Percentiles rank a stretch among this genome's conserved stretches.
phyloP scores from a whole-genome alignment of 2,888 invertebrate genomes.

The Bellardia pandia region DNA sequence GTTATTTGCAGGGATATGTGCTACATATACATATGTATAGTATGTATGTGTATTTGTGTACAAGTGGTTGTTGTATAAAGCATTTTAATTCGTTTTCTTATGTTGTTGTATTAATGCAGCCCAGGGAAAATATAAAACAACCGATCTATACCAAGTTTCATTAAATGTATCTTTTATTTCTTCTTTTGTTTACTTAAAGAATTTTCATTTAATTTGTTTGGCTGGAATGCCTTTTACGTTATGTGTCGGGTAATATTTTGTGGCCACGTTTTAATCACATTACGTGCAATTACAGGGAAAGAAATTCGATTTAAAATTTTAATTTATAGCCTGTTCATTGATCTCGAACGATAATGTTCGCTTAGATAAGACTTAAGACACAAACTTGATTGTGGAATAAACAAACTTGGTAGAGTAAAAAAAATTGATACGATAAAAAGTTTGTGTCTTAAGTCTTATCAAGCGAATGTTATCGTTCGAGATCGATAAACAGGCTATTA shows the following conservation, averaged over 20 bases:
- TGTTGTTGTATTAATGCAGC: neutral
- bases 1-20: too few relatives aligned
- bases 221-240: neutral
- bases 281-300: slow-evolving; percentile 1
- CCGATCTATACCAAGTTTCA: slow-evolving; percentile 6
- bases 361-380: too few relatives aligned
- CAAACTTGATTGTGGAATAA: too few relatives aligned
- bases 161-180: neutral
- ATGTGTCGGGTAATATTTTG: slow-evolving; percentile 25
- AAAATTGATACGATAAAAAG: too few relatives aligned
- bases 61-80: neutral
- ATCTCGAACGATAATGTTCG: too few relatives aligned
- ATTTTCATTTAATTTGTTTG: slow-evolving; percentile 30
- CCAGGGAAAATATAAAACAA: neutral
- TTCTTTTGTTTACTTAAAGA: slow-evolving; percentile 16
- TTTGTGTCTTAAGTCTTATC: too few relatives aligned
- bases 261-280: slow-evolving; percentile 44
- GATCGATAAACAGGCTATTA: too few relatives aligned
- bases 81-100: slow-evolving; percentile 20
- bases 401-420: too few relatives aligned
- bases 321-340: too few relatives aligned
- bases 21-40: too few relatives aligned
- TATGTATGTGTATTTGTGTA: neutral
- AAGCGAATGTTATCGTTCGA: too few relatives aligned
- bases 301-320: neutral